Evolutionary conservation across 2,888 invertebrate genomes (phyloP).

Genomic region (Apocheima hispidaria): DNA sequence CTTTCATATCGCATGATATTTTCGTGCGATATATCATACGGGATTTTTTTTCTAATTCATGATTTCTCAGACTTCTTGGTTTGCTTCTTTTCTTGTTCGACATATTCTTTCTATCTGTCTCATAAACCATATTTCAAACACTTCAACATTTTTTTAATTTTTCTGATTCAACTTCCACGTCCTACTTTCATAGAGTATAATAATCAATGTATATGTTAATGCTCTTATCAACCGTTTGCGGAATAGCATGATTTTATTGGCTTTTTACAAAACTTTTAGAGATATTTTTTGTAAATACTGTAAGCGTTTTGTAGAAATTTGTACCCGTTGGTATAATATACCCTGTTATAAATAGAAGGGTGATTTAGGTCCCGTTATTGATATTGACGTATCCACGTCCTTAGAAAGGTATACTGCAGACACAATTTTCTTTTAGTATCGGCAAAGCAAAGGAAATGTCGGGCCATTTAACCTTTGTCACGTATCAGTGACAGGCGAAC

Average conservation of each 20-base stretch:
- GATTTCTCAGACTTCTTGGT: too few species aligned
- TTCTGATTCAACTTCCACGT: too few species aligned
- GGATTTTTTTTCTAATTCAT: too few species aligned
- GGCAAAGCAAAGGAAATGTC: constrained; percentile 48
- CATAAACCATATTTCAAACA: too few species aligned
- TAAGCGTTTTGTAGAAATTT: background rate
- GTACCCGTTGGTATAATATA: background rate
- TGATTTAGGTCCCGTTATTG: constrained; percentile 33
- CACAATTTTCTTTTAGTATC: constrained; percentile 39
- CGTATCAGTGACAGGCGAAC: constrained; percentile 43
- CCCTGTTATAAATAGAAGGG: constrained; percentile 20
- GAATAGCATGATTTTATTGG: background rate
- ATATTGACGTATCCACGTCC: constrained; percentile 34
- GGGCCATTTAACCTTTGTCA: constrained; percentile 61
- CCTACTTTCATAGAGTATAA: too few species aligned
- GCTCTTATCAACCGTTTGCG: too few species aligned
- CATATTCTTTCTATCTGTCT: too few species aligned
- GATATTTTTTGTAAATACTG: background rate
- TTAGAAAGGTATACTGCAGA: constrained; percentile 35
- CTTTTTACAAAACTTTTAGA: background rate
- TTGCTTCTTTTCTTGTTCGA: too few species aligned
- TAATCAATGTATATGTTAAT: too few species aligned
- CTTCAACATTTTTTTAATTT: too few species aligned
- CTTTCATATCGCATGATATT: too few species aligned
- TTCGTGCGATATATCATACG: too few species aligned